Conservation (phyloP, 2,797 vertebrate genomes). For the Rhabdophis nuchalis region DNA sequence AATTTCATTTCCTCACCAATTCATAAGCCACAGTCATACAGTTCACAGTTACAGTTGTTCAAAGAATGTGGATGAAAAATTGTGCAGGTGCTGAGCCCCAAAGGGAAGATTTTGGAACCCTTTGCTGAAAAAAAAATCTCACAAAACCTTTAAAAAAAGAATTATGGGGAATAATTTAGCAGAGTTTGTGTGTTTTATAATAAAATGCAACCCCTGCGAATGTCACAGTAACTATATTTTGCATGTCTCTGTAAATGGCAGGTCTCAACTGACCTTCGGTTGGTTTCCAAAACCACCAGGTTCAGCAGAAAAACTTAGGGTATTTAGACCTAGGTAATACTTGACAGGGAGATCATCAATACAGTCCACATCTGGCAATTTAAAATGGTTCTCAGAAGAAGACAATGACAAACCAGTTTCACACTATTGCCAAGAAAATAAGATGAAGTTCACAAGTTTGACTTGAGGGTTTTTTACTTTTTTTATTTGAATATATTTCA, state of each 20-base stretch:
- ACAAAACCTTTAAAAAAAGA: background rate
- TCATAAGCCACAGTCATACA: background rate
- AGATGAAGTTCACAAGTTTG: background rate
- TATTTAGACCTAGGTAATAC: background rate
- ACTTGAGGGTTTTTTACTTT: background rate
- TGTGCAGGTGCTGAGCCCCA: background rate
- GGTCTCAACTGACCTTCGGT: background rate
- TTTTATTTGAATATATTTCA: background rate
- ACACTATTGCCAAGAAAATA: background rate
- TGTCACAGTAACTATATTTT: background rate
- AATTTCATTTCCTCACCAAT: background rate
- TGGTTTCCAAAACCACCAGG: background rate
- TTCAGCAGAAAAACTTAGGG: background rate
- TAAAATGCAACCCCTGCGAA: background rate
- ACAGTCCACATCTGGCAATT: background rate
- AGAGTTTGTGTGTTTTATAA: background rate
- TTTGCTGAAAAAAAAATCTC: background rate
- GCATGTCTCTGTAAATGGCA: background rate
- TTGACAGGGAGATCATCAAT: background rate
- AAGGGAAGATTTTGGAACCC: background rate
- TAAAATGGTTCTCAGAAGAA: background rate
- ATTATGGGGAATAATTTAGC: background rate
- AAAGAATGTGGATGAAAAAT: background rate
- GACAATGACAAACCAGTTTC: background rate
- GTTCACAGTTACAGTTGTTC: background rate